Conservation (phyloP, 2,797 vertebrate genomes). For the Onychomys torridus region DNA sequence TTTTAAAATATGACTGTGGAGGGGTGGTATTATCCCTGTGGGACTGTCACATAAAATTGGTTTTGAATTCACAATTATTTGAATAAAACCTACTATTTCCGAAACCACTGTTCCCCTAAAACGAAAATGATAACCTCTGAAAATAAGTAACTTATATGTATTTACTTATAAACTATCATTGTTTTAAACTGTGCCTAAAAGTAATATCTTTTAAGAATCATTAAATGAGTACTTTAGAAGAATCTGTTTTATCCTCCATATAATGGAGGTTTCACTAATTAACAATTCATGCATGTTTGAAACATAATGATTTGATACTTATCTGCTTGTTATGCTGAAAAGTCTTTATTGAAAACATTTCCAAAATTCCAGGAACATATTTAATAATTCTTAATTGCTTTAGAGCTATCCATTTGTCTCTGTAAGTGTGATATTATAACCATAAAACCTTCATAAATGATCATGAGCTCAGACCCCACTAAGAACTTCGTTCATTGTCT, state of each 20-base stretch:
- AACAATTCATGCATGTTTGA: conserved; percentile 47
- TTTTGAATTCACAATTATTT: conserved; percentile 45
- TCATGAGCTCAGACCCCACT: conserved; percentile 24
- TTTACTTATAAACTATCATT: conserved; percentile 33
- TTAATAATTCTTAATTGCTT: conserved; percentile 54
- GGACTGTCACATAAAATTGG: neutral
- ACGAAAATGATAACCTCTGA: conserved; percentile 44
- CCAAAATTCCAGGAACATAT: conserved; percentile 55
- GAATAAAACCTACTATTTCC: conserved; percentile 27
- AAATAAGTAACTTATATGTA: neutral
- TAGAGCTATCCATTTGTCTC: conserved; percentile 48
- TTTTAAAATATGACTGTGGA: neutral
- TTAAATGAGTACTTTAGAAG: neutral
- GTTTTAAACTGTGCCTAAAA: conserved; percentile 23
- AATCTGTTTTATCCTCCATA: conserved; percentile 33
- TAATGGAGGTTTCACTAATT: conserved; percentile 48
- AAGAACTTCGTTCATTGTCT: conserved; percentile 30
- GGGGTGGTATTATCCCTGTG: neutral
- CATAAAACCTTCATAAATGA: conserved; percentile 53
- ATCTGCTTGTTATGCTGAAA: conserved; percentile 54
- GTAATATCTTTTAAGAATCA: conserved; percentile 47
- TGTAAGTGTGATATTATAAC: conserved; percentile 38
- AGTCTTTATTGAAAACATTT: conserved; percentile 54
- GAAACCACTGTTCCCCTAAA: conserved; percentile 46
- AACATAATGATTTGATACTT: conserved; percentile 24